A percentile compares a stretch with the other conserved stretches of the same genome.
phyloP scores from a whole-genome alignment of 2,113 vertebrate species.

The Sebastes fasciatus region DNA sequence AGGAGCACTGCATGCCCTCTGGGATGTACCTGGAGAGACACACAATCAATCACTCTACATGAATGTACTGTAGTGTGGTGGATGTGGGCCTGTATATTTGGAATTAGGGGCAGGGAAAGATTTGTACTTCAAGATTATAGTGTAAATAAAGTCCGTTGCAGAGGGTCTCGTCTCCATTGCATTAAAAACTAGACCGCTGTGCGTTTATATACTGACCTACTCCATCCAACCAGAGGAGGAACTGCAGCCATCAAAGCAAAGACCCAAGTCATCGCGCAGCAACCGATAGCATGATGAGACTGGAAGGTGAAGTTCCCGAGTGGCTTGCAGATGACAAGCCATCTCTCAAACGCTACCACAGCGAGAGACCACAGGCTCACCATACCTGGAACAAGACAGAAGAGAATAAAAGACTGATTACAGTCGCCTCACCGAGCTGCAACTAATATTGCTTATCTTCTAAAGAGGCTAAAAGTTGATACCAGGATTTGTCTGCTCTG shows the following conservation, averaged over 20 bases:
- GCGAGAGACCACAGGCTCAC: constrained; percentile 85
- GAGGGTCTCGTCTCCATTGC: too few species aligned
- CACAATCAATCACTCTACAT: not conserved
- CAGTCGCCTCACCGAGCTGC: not conserved
- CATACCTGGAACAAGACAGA: constrained; percentile 77
- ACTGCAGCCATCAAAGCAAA: constrained; percentile 65
- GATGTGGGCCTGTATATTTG: not conserved
- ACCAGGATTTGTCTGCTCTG: too few species aligned
- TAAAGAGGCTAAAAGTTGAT: not conserved
- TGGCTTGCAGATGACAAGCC: constrained; percentile 85
- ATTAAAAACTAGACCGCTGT: not conserved
- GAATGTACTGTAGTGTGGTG: not conserved
- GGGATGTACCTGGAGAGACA: constrained; percentile 82
- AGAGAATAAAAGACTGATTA: not conserved
- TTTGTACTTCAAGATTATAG: not conserved
- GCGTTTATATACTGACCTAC: constrained; percentile 75
- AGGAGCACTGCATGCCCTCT: constrained; percentile 85
- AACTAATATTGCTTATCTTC: not conserved
- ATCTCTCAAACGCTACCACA: constrained; percentile 83
- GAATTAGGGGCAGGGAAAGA: not conserved
- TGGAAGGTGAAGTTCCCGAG: constrained; percentile 82
- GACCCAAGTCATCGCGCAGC: constrained; percentile 80
- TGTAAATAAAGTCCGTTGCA: too few species aligned
- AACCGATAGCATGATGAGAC: constrained; percentile 70
- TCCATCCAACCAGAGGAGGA: constrained; percentile 85